Percentiles rank a stretch among this genome's conserved stretches.
phyloP scores from a whole-genome alignment of 1,140 invertebrate species.

The Neomicropteryx cornuta region DNA sequence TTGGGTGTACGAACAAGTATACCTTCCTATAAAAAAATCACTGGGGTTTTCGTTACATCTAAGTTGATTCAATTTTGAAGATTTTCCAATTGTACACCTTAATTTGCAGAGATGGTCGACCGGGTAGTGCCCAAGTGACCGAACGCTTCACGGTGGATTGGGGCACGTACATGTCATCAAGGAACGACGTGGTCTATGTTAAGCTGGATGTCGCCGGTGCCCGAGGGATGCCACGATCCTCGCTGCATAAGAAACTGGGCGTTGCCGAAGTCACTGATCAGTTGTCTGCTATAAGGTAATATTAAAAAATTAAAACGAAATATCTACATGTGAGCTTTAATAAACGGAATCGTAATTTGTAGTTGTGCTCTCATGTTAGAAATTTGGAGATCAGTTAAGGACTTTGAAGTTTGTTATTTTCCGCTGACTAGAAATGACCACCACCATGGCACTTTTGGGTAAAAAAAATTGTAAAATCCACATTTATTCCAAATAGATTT shows the following conservation, averaged over 20 bases:
- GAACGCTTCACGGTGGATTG: conserved; percentile 79
- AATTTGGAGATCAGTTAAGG: too few species aligned
- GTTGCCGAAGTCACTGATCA: conserved; percentile 83
- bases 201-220: conserved; percentile 81
- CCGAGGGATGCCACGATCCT: conserved; percentile 65
- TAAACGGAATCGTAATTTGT: too few species aligned
- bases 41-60: too few species aligned
- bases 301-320: conserved; percentile 5
- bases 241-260: conserved; percentile 69
- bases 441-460: too few species aligned
- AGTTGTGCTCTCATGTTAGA: not conserved
- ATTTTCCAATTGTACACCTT: too few species aligned
- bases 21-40: too few species aligned
- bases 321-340: not conserved
- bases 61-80: too few species aligned
- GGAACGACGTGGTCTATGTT: conserved; percentile 82
- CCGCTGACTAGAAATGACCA: too few species aligned
- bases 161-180: conserved; percentile 87
- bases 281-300: conserved; percentile 66
- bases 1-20: too few species aligned
- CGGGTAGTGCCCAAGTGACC: conserved; percentile 77
- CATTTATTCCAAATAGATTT: too few species aligned
- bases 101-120: conserved; percentile 72
- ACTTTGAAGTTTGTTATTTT: too few species aligned
- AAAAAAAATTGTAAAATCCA: too few species aligned